These are phyloP conservation scores for Oryzaephilus surinamensis DNA, from an alignment of 1,140 invertebrate genomes.

Conservation along the genomic window DNA sequence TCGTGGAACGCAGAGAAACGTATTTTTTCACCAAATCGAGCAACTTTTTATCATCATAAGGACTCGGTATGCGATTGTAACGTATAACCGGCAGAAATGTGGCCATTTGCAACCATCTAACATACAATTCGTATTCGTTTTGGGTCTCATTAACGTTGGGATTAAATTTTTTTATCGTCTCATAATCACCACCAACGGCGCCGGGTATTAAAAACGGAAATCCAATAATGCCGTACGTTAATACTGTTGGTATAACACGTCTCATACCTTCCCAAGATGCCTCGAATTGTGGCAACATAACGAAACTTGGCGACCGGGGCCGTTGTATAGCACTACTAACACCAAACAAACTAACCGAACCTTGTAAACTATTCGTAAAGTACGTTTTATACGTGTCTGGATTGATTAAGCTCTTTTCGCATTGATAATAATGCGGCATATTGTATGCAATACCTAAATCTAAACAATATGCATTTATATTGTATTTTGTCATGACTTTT, in stretches of 20 bases:
- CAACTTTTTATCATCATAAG: constrained; percentile 68
- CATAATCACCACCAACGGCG: constrained; percentile 79
- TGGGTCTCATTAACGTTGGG: no score
- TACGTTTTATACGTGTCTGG: constrained; percentile 71
- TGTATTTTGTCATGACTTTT: constrained; percentile 56
- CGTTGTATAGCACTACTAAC: constrained; percentile 71
- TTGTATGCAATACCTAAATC: constrained; percentile 82
- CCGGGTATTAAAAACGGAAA: constrained; percentile 90
- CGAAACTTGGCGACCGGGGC: constrained; percentile 75
- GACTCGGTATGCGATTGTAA: constrained; percentile 79
- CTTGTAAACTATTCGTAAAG: constrained; percentile 55
- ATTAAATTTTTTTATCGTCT: no score
- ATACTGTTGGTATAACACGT: constrained; percentile 70
- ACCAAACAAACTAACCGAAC: constrained; percentile 59
- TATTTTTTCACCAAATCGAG: constrained; percentile 66
- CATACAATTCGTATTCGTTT: constrained; percentile 82
- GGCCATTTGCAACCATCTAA: constrained; percentile 89
- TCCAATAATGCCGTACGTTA: constrained; percentile 76
- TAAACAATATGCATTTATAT: constrained; percentile 82
- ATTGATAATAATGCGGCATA: constrained; percentile 76
- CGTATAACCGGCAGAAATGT: constrained; percentile 87
- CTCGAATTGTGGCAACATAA: constrained; percentile 73
- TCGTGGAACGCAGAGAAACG: constrained; percentile 62
- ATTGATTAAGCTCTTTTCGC: constrained; percentile 58
- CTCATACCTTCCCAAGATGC: constrained; percentile 84